A percentile compares a stretch with the other conserved stretches of the same genome.
Conservation (phyloP, 2,113 vertebrate genomes). For the Pachycephala philippinensis region DNA sequence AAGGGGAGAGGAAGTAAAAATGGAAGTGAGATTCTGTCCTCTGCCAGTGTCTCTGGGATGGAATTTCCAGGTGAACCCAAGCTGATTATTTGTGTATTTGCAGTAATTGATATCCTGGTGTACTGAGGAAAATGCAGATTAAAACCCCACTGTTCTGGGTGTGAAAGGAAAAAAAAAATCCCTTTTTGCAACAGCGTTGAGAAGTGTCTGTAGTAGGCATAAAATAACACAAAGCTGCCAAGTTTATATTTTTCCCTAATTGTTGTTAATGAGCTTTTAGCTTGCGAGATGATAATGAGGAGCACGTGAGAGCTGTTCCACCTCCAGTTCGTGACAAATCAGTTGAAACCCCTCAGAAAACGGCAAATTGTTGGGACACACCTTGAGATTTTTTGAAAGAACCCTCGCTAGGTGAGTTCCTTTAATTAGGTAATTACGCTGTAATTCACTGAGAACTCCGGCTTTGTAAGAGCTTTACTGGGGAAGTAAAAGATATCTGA, state of each 20-base stretch:
- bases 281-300: neutral
- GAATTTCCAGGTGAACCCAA: neutral
- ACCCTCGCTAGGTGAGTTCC: neutral
- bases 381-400: neutral
- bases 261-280: constrained; percentile 48
- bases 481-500: neutral
- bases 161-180: neutral
- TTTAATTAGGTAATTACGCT: neutral
- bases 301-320: neutral
- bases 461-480: neutral
- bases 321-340: neutral
- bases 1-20: neutral
- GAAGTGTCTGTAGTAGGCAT: neutral
- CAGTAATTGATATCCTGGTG: neutral
- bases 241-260: neutral
- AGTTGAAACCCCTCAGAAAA: constrained; percentile 11
- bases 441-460: neutral
- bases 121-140: neutral
- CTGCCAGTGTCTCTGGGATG: neutral
- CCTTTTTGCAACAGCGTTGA: neutral
- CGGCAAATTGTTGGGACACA: neutral
- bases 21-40: neutral
- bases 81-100: neutral
- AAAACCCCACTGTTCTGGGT: neutral
- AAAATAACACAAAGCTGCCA: neutral